These are phyloP conservation scores for Felis chaus DNA, from an alignment of 2,113 vertebrate genomes.

Conservation along the genomic window DNA sequence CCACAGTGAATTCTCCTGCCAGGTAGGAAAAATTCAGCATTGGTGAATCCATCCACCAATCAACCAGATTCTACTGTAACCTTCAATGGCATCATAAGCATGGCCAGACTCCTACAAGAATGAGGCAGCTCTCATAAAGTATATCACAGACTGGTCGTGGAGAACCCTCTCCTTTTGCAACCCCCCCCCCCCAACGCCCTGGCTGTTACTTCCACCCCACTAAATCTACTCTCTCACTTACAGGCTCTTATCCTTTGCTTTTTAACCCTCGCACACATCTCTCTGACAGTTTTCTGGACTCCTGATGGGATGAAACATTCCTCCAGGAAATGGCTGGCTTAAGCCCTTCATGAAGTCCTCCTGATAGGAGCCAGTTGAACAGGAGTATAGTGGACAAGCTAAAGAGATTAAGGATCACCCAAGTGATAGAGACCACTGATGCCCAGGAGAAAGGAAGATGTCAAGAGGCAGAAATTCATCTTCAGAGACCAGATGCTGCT, in stretches of 20 bases:
- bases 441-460: constrained; percentile 33
- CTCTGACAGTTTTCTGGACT: constrained; percentile 91
- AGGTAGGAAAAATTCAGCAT: constrained; percentile 88
- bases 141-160: constrained; percentile 74
- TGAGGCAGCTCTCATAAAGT: constrained; percentile 91
- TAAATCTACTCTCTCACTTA: constrained; percentile 78
- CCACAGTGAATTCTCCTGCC: constrained; percentile 85
- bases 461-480: constrained; percentile 27
- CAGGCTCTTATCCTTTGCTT: constrained; percentile 83
- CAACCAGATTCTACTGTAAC: constrained; percentile 80
- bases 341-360: constrained; percentile 80
- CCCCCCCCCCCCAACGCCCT: constrained; percentile 70
- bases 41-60: constrained; percentile 87
- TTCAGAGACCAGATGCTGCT: constrained; percentile 83
- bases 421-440: constrained; percentile 53
- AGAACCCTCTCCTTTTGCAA: constrained; percentile 60
- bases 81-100: constrained; percentile 82
- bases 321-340: constrained; percentile 91
- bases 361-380: constrained; percentile 79
- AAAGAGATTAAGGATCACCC: constrained; percentile 88
- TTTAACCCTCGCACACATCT: constrained; percentile 81
- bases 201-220: constrained; percentile 75
- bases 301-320: constrained; percentile 92
- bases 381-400: constrained; percentile 88
- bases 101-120: constrained; percentile 90